phyloP scores from a whole-genome alignment of 2,113 vertebrate species.

The Blennius ocellaris region DNA sequence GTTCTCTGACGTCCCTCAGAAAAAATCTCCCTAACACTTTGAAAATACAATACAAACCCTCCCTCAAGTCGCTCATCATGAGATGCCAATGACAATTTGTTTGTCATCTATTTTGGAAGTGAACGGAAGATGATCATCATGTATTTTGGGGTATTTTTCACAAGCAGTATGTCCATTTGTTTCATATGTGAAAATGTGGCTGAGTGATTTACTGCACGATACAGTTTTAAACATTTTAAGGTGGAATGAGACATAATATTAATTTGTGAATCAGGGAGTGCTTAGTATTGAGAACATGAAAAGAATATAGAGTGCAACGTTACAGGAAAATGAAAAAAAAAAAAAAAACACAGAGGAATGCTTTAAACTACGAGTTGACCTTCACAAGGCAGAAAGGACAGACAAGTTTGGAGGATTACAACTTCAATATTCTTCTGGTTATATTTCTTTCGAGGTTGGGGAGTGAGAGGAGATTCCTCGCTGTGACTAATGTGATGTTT shows the following conservation, averaged over 20 bases:
- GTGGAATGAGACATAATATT: background rate
- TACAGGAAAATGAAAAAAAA: slow-evolving; percentile 16
- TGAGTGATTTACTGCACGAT: background rate
- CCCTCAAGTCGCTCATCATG: background rate
- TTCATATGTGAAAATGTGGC: background rate
- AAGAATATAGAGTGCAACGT: slow-evolving; percentile 13
- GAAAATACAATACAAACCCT: no score
- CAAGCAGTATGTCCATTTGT: background rate
- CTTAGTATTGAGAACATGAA: slow-evolving; percentile 13
- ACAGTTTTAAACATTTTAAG: slow-evolving; percentile 5
- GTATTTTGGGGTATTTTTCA: background rate
- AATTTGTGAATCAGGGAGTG: background rate
- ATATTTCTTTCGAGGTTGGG: slow-evolving; percentile 59
- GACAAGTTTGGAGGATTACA: slow-evolving; percentile 69
- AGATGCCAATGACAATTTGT: background rate
- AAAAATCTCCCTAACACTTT: no score
- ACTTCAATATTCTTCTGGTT: slow-evolving; percentile 69
- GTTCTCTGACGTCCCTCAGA: no score
- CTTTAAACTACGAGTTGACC: slow-evolving; percentile 61
- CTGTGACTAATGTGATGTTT: slow-evolving; percentile 79
- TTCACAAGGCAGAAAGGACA: slow-evolving; percentile 70
- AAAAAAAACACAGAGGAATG: slow-evolving; percentile 25
- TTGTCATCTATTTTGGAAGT: background rate
- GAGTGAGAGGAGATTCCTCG: slow-evolving; percentile 53
- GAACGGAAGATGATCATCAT: background rate